These are phyloP conservation scores for Vanessa cardui DNA, from an alignment of 2,888 invertebrate genomes.

Conservation along the genomic window DNA sequence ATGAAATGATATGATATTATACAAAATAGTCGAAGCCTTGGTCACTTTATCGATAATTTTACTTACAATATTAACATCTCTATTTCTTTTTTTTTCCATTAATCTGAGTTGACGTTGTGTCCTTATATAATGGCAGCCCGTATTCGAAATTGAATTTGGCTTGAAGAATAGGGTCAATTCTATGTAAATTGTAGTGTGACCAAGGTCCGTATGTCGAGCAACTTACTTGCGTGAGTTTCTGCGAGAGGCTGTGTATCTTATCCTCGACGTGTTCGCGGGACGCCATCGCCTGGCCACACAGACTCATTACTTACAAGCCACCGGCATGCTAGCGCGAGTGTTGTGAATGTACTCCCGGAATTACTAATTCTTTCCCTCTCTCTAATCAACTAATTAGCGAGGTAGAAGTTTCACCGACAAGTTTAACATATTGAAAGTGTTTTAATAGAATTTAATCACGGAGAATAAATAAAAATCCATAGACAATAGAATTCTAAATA, in stretches of 20 bases:
- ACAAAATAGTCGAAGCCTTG: slow-evolving; percentile 52
- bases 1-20: slow-evolving; percentile 43
- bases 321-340: slow-evolving; percentile 60
- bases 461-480: not conserved
- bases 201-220: slow-evolving; percentile 44
- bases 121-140: no score
- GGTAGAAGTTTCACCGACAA: not conserved
- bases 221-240: slow-evolving; percentile 89
- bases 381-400: not conserved
- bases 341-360: slow-evolving; percentile 63
- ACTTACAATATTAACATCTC: not conserved
- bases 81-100: not conserved
- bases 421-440: not conserved
- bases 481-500: not conserved
- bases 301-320: slow-evolving; percentile 75
- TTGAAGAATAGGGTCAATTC: not conserved
- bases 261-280: slow-evolving; percentile 88
- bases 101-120: no score
- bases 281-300: slow-evolving; percentile 86
- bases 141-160: no score
- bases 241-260: slow-evolving; percentile 88
- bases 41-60: slow-evolving; percentile 44
- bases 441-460: not conserved
- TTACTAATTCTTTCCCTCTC: not conserved
- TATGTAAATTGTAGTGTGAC: slow-evolving; percentile 17